Conservation (phyloP, 2,113 vertebrate species). For the Xiphophorus hellerii region DNA sequence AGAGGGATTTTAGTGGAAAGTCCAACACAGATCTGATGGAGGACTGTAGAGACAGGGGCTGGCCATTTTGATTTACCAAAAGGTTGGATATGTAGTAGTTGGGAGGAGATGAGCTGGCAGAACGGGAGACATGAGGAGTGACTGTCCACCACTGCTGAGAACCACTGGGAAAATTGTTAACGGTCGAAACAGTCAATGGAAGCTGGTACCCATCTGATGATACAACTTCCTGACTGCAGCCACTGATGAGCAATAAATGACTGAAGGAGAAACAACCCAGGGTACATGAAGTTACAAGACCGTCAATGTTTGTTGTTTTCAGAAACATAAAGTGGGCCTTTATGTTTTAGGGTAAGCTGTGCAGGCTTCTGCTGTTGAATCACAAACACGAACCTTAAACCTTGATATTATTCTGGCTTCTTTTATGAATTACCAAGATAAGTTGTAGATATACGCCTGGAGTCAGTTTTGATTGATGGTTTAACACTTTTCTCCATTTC, state of each 20-base stretch:
- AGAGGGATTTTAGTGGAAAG: too few species aligned
- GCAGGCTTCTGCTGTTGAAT: not conserved
- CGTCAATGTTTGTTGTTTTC: not conserved
- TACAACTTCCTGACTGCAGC: too few species aligned
- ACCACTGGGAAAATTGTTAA: too few species aligned
- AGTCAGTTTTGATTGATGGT: too few species aligned
- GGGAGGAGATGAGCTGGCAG: too few species aligned
- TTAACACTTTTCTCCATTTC: too few species aligned
- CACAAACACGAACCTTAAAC: not conserved
- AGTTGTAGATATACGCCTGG: too few species aligned
- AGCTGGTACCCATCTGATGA: too few species aligned
- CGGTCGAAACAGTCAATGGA: too few species aligned
- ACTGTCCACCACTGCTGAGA: too few species aligned
- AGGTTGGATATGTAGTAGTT: too few species aligned
- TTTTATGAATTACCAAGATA: not conserved
- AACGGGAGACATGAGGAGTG: too few species aligned
- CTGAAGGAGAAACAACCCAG: not conserved
- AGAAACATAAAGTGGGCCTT: not conserved
- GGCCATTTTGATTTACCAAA: not conserved
- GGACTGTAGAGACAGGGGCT: not conserved
- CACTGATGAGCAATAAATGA: not conserved
- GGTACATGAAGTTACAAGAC: not conserved
- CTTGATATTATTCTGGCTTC: not conserved
- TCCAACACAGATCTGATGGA: not conserved
- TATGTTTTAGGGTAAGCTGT: not conserved